These are phyloP conservation scores for Holcopasites calliopsidis DNA, from an alignment of 1,140 invertebrate species.

Conservation along the genomic window DNA sequence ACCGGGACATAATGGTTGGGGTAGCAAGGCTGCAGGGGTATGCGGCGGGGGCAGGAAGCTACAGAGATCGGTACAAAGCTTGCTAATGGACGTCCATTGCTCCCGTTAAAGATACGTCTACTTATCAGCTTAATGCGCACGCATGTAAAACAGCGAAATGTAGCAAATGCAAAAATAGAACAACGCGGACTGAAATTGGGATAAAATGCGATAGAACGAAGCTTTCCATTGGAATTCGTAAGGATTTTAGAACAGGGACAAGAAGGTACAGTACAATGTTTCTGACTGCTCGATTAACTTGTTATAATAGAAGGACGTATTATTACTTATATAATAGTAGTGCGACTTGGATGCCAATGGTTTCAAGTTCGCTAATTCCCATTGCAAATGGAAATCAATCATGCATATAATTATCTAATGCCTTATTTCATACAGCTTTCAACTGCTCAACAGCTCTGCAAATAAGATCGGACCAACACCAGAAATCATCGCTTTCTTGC, in stretches of 20 bases:
- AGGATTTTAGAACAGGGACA: not conserved
- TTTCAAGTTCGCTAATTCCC: too few relatives aligned
- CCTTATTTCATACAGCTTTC: too few relatives aligned
- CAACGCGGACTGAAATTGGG: not conserved
- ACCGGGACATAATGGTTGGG: constrained; percentile 58
- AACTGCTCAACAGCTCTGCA: too few relatives aligned
- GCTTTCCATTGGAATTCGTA: not conserved
- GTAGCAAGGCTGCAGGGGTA: constrained; percentile 31
- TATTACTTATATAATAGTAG: too few relatives aligned
- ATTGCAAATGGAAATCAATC: too few relatives aligned
- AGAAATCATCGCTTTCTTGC: too few relatives aligned
- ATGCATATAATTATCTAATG: too few relatives aligned
- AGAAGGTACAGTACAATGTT: not conserved
- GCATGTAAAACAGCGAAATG: constrained; percentile 55
- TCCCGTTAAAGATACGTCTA: constrained; percentile 65
- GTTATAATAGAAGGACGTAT: not conserved
- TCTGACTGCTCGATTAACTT: not conserved
- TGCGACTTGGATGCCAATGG: too few relatives aligned
- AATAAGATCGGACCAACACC: too few relatives aligned
- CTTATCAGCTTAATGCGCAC: constrained; percentile 63
- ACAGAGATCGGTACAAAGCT: constrained; percentile 56
- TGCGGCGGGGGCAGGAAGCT: constrained; percentile 36
- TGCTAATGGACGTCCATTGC: constrained; percentile 65
- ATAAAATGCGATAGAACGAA: not conserved
- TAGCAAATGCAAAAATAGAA: constrained; percentile 4